A percentile compares a stretch with the other conserved stretches of the same genome.
Evolutionary conservation across 2,888 invertebrate species (phyloP).

Genomic region (Cremastinae sp.): DNA sequence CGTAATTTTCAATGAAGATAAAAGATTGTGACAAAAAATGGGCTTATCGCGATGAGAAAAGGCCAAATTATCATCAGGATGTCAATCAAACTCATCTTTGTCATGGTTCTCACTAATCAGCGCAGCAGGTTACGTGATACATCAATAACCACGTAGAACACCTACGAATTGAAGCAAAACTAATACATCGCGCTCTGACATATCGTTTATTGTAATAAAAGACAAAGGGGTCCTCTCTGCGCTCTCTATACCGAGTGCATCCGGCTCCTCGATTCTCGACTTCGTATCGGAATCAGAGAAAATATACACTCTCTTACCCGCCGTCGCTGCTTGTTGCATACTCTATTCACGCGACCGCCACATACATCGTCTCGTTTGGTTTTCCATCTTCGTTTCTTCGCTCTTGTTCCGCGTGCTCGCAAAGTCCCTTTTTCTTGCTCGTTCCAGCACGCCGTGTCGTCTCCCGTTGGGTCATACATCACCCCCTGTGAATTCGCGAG

Average conservation of each 20-base stretch:
- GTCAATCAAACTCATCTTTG: conserved; percentile 74
- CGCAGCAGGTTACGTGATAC: conserved; percentile 78
- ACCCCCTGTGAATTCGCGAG: conserved; percentile 73
- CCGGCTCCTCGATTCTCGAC: conserved; percentile 4
- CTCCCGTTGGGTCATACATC: conserved; percentile 77
- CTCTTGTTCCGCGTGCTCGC: conserved; percentile 8
- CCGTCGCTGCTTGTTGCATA: conserved; percentile 62
- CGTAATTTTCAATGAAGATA: not conserved
- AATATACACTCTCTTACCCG: conserved; percentile 47
- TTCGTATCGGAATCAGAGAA: conserved; percentile 15
- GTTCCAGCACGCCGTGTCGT: conserved; percentile 59
- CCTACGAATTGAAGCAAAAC: conserved; percentile 76
- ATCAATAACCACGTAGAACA: conserved; percentile 77
- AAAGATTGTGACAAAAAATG: not conserved
- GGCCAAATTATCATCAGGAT: conserved; percentile 70
- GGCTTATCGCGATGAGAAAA: too few relatives aligned
- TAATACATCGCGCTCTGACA: conserved; percentile 78
- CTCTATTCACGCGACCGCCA: conserved; percentile 46
- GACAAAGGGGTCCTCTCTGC: conserved; percentile 71
- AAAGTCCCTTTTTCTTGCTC: conserved; percentile 25
- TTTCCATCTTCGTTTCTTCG: conserved; percentile 15
- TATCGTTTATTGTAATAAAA: conserved; percentile 81
- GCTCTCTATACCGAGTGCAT: conserved; percentile 27
- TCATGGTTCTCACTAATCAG: conserved; percentile 74
- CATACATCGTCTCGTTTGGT: conserved; percentile 25